Base-by-base conservation (phyloP, 1,140 invertebrate genomes). In the Mesaphorura yosii region DNA sequence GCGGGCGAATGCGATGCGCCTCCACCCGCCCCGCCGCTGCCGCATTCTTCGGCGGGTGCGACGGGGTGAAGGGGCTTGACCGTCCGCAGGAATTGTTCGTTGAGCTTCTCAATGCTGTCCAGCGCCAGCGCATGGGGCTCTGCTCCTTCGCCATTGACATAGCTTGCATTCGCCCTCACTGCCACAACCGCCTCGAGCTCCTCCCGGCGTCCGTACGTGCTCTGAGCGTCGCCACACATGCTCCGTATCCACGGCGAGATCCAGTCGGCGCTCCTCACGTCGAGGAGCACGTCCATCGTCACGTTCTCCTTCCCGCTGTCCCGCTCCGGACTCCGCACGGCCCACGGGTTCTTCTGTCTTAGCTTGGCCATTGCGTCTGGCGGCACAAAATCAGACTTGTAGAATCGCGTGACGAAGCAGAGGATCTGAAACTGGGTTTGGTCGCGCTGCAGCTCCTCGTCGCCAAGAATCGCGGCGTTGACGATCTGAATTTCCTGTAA, bases 331-430 rank as follows among this genome's bases (percentile, higher is more conserved):
- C 81, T 80, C 38, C 89, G 72, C 17, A 88, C 77, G 22, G 84
- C 83, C 49, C 81, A 80, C 23, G 84, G 83, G 68, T 86, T 87
- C 81, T 86, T 86, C 82, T 94, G 90, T 71, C 90, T 75, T n/a
- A 95, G 70, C 71, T 94, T 94, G n/a, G 88, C 84, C 86, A 96
- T 94, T 17, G 90, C 90, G 72, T 94, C 91, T 15, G 89, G 84
- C 1, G 89, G 88, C 66, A 95, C 94, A 67, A 94, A 94, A 40
- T 66, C 63, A 64, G 88, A 82, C 70, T 88, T 88, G 50, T 81
- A 81, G 65, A 91, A 85, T 66, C 88, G 84, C 58, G 83, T 84
- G 1, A 93, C 79, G 69, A 94, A 95, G 69, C 91, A 95, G 68
- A 94, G 78, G 1, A 86, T 85, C 73, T 93, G 88, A 68, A 86